These are phyloP conservation scores for Melanaphis sacchari DNA, from an alignment of 1,140 invertebrate species.

Conservation along the genomic window DNA sequence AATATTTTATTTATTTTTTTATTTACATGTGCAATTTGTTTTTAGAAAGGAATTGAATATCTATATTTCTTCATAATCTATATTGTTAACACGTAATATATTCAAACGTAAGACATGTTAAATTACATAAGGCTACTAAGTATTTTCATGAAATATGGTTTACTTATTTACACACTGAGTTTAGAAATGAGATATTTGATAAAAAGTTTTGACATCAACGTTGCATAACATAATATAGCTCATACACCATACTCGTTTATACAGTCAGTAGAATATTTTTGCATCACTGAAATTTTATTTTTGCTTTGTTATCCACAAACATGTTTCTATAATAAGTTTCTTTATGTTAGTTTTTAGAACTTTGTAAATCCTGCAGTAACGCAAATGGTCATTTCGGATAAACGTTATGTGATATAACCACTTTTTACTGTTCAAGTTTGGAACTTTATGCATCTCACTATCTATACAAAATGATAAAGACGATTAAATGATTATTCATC, in stretches of 20 bases:
- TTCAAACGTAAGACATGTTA: neutral
- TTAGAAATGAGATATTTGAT: neutral
- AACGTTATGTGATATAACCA: constrained; percentile 12
- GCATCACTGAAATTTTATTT: neutral
- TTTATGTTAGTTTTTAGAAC: constrained; percentile 15
- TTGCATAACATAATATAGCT: neutral
- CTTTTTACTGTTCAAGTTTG: constrained; percentile 24
- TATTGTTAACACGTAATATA: neutral
- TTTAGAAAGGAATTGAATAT: neutral
- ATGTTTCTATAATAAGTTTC: constrained; percentile 18
- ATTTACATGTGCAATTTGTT: neutral
- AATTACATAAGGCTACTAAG: neutral
- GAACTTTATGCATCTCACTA: constrained; percentile 13
- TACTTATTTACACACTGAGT: neutral
- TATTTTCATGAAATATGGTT: neutral
- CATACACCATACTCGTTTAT: neutral
- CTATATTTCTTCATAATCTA: neutral
- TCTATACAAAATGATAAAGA: neutral
- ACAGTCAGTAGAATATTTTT: constrained; percentile 27
- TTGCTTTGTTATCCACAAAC: neutral
- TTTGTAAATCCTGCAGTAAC: neutral
- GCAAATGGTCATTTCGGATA: constrained; percentile 26
- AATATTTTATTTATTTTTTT: neutral
- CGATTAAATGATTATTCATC: constrained; percentile 20
- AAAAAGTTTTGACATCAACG: constrained; percentile 17